Percentiles rank a stretch among this genome's conserved stretches.
These are phyloP conservation scores for Lasioglossum calceatum DNA, from an alignment of 2,888 invertebrate genomes.

Conservation along the genomic window DNA sequence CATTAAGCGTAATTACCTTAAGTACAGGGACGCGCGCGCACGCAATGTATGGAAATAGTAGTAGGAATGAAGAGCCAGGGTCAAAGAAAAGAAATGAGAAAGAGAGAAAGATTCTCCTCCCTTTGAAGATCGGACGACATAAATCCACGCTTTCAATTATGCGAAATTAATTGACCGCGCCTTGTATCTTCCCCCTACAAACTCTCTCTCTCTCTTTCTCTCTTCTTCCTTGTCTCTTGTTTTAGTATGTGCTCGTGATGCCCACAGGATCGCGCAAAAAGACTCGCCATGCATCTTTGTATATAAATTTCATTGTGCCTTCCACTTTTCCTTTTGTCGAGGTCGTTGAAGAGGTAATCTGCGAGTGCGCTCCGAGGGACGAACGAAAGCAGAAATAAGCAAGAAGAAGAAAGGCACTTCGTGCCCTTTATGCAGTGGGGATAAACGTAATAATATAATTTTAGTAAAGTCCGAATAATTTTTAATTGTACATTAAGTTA, in stretches of 20 bases:
- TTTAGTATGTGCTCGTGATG: neutral
- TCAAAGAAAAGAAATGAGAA: neutral
- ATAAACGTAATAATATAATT: neutral
- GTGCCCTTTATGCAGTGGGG: neutral
- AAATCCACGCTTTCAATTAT: conserved; percentile 70
- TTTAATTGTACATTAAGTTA: no score
- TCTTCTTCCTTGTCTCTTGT: conserved; percentile 23
- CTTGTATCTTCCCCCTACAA: conserved; percentile 42
- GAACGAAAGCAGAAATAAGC: neutral
- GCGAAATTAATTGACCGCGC: conserved; percentile 70
- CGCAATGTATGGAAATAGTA: conserved; percentile 27
- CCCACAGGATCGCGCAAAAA: conserved; percentile 4
- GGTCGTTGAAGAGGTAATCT: conserved; percentile 22
- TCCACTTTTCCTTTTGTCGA: conserved; percentile 14
- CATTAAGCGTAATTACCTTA: conserved; percentile 73
- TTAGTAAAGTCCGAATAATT: neutral
- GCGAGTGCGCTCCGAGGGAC: neutral
- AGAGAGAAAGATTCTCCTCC: neutral
- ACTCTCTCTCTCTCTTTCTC: no score
- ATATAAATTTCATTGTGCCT: conserved; percentile 46
- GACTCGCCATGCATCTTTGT: conserved; percentile 6
- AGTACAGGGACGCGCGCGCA: neutral
- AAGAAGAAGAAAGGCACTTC: neutral
- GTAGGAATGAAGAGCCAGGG: conserved; percentile 41
- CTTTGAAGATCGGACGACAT: conserved; percentile 52